Conservation (phyloP, 1,140 invertebrate species). For the Coelopa frigida region DNA sequence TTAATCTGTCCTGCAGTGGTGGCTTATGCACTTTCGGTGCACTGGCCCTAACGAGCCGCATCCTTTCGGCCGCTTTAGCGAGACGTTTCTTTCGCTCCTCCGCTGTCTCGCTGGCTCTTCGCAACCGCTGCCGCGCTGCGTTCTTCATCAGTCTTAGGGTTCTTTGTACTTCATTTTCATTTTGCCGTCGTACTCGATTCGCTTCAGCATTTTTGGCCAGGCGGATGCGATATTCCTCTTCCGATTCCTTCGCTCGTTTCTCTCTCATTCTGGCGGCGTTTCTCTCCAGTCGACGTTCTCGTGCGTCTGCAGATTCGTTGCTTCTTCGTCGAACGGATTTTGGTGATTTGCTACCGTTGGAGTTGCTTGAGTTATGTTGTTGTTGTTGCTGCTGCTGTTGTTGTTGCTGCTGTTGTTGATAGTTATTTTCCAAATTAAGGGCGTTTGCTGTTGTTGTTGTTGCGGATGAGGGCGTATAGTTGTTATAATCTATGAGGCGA, state of each 20-base stretch:
- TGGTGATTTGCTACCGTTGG: constrained; percentile 28
- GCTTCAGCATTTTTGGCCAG: constrained; percentile 42
- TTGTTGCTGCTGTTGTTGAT: constrained; percentile 7
- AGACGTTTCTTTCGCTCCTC: constrained; percentile 48
- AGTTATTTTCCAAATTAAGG: too few relatives aligned
- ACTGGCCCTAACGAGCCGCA: constrained; percentile 35
- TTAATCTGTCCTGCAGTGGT: constrained; percentile 38
- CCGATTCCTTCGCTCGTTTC: constrained; percentile 36
- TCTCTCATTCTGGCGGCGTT: constrained; percentile 43
- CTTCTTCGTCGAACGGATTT: constrained; percentile 38
- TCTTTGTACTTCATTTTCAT: constrained; percentile 45
- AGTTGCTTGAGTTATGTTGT: constrained; percentile 10
- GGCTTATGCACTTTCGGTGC: constrained; percentile 41
- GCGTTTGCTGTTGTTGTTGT: constrained; percentile 21
- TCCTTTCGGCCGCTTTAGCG: constrained; percentile 42
- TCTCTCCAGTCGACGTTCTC: constrained; percentile 33
- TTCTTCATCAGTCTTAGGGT: constrained; percentile 46
- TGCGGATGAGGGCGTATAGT: constrained; percentile 26
- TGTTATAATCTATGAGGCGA: constrained; percentile 39
- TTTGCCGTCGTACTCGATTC: constrained; percentile 41
- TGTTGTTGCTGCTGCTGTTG: constrained; percentile 12
- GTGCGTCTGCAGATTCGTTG: constrained; percentile 39
- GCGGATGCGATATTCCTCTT: constrained; percentile 38
- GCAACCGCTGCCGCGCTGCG: constrained; percentile 38
- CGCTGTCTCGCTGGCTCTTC: constrained; percentile 44